Base-by-base conservation (phyloP, 2,888 invertebrate genomes). In the Allygus modestus region DNA sequence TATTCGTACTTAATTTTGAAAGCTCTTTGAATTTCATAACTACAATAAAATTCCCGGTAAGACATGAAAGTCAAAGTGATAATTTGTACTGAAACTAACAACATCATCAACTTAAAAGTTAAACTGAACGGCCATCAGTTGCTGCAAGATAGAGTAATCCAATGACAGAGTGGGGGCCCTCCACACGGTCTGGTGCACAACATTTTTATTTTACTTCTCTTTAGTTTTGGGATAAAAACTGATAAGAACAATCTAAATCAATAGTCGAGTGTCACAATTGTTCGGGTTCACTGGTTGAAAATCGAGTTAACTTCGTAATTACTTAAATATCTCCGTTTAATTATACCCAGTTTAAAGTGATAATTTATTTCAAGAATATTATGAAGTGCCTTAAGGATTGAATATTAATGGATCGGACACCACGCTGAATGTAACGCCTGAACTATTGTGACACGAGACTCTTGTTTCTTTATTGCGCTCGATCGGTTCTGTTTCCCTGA, bases 351-450 rank as follows among this genome's bases (percentile, higher is more conserved):
- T 77, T 75, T 26, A 28, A 51, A 26, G 4, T 17, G 31, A 77
- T 20, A 41, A 73, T 41, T 73, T 37, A 23, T 46, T 28, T 12
- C 23, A 26, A 43, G 23, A 37, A 77, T 77, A 51, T 77, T 77
- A 46, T 46, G 77, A 77, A 77, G 77, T 77, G 77, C 77, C 77
- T 77, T 77, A 77, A 77, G 77, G 77, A 77, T 28, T 51, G 23
- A 41, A 7, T 28, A 17, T 41, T 26, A 51, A 77, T 46, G 43
- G 51, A 77, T 77, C 11, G 28, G 51, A 77, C 17, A 20, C 31
- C 28, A 65, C 15, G 65, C 28, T 31, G 65, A 31, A 65, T 28
- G 65, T 65, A 41, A 5, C 5, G n/a, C 9, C 41, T 37, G 73
- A 11, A 73, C 20, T 41, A 5, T 65, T 73, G 73, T 73, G 73